Evolutionary conservation across 2,888 invertebrate species (phyloP).

Genomic region (Andrena bicolor): DNA sequence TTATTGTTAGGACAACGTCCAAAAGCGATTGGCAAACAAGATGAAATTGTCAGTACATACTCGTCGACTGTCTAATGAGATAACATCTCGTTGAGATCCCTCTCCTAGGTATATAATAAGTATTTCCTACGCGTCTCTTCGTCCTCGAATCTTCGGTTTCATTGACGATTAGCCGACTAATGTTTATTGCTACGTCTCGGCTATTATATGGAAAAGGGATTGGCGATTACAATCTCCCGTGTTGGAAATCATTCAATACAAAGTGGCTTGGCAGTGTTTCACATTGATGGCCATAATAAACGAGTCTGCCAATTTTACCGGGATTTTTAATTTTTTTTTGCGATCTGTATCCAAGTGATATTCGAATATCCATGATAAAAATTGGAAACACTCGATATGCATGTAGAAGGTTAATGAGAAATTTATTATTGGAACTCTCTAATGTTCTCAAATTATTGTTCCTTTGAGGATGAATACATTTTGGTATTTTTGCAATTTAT

Average conservation of each 20-base stretch:
- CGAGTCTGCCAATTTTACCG: conserved; percentile 44
- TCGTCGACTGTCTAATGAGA: conserved; percentile 29
- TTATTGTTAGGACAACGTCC: conserved; percentile 36
- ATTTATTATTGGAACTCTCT: neutral
- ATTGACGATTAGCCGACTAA: conserved; percentile 36
- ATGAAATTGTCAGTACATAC: conserved; percentile 24
- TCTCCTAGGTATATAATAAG: conserved; percentile 47
- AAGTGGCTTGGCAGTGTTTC: conserved; percentile 67
- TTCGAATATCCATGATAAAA: conserved; percentile 30
- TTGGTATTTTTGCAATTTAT: neutral
- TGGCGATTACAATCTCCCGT: conserved; percentile 36
- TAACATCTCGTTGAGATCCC: conserved; percentile 22
- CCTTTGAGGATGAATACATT: neutral
- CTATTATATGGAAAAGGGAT: conserved; percentile 49
- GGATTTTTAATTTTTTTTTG: conserved; percentile 13
- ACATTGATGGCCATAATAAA: conserved; percentile 52
- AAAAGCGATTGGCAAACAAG: conserved; percentile 49
- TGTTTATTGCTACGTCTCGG: conserved; percentile 41
- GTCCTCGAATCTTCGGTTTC: conserved; percentile 8
- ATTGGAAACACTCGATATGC: neutral
- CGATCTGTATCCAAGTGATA: neutral
- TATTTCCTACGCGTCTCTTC: conserved; percentile 27
- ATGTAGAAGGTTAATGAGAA: neutral
- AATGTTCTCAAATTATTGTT: neutral
- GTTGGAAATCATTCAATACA: conserved; percentile 33